A percentile compares a stretch with the other conserved stretches of the same genome.
Evolutionary conservation across 1,140 invertebrate species (phyloP).

Genomic region (Neodiprion fabricii): DNA sequence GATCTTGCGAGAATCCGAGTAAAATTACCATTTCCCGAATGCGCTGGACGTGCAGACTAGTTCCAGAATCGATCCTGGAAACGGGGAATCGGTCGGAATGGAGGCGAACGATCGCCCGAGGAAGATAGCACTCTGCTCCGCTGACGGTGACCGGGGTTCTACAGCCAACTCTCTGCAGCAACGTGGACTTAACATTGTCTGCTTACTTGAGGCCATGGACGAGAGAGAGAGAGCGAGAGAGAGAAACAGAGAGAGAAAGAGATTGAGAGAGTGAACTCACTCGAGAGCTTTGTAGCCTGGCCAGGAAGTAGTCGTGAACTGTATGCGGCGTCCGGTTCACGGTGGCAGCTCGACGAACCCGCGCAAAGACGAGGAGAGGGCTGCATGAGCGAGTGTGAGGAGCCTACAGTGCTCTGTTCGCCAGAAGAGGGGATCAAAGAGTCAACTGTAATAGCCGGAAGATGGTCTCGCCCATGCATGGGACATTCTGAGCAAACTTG

Average conservation of each 20-base stretch:
- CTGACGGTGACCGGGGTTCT: not conserved
- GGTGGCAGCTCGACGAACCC: not conserved
- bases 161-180: not conserved
- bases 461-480: not conserved
- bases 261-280: not conserved
- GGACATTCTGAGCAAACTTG: not conserved
- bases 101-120: slow-evolving; percentile 2
- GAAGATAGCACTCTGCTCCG: not conserved
- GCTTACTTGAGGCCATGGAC: not conserved
- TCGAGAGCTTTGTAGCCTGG: not conserved
- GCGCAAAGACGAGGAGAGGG: not conserved
- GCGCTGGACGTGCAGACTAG: not conserved
- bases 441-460: slow-evolving; percentile 4
- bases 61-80: not conserved
- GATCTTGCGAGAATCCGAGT: not conserved
- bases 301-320: slow-evolving; percentile 4
- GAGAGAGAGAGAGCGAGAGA: not conserved
- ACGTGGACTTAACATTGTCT: not conserved
- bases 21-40: not conserved
- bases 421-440: not conserved
- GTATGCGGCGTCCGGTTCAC: not conserved
- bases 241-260: too few relatives aligned
- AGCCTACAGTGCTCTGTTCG: not conserved
- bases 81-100: not conserved
- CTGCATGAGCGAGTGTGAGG: not conserved